Conservation (phyloP, 1,140 invertebrate genomes). For the Drosophila obscura region DNA sequence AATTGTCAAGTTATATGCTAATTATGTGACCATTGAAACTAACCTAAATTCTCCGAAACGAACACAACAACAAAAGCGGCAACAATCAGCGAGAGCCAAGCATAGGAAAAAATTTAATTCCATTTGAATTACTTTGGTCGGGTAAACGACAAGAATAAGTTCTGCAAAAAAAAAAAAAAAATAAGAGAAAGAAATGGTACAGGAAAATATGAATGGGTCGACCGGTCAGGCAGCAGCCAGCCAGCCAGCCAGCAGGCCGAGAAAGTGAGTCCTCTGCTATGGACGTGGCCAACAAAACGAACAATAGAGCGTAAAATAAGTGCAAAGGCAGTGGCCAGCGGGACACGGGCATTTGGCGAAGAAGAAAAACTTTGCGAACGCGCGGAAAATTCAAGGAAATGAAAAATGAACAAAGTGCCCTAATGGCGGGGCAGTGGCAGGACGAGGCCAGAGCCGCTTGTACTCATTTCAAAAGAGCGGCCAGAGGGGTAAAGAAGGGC, state of each 20-base stretch:
- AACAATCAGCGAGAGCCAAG: conserved; percentile 1
- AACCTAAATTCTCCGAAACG: conserved; percentile 41
- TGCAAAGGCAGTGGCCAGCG: conserved; percentile 64
- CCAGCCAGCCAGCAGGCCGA: conserved; percentile 37
- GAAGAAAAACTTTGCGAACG: conserved; percentile 69
- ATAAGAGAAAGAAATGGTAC: conserved; percentile 29
- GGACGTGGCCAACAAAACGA: conserved; percentile 75
- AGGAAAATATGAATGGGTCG: conserved; percentile 74
- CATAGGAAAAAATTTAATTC: conserved; percentile 74
- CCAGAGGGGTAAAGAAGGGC: conserved; percentile 19
- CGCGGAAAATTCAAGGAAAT: conserved; percentile 76
- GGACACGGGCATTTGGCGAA: conserved; percentile 50
- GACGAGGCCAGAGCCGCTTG: conserved; percentile 42
- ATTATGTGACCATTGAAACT: conserved; percentile 61
- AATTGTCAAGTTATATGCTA: conserved; percentile 65
- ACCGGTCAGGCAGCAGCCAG: conserved; percentile 13
- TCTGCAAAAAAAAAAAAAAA: conserved; percentile 31
- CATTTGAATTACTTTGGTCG: conserved; percentile 73
- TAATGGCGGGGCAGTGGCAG: conserved; percentile 60
- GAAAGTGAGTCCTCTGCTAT: conserved; percentile 62
- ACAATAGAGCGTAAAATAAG: conserved; percentile 83
- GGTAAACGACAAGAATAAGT: conserved; percentile 28
- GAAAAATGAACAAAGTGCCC: conserved; percentile 81
- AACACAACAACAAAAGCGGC: neutral
- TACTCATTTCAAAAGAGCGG: conserved; percentile 64